Percentiles rank a stretch among this genome's conserved stretches.
Conservation (phyloP, 1,140 invertebrate species). For the Drosophila saltans region DNA sequence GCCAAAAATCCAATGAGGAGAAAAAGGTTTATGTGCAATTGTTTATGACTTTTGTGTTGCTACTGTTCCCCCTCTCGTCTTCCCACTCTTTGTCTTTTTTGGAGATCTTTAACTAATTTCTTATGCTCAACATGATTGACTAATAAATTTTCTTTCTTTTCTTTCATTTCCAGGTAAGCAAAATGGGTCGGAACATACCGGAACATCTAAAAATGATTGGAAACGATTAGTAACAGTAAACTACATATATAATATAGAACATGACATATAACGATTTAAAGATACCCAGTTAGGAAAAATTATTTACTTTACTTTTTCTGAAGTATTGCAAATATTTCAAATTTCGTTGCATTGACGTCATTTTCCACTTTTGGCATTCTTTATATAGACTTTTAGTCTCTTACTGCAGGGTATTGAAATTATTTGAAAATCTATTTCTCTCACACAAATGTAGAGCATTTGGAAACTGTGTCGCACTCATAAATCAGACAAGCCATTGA, state of each 20-base stretch:
- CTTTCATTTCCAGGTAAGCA: conserved; percentile 63
- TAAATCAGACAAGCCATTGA: conserved; percentile 65
- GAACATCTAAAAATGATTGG: conserved; percentile 2
- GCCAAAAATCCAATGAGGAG: conserved; percentile 23
- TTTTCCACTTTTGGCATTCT: too few species aligned
- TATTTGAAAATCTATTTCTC: not conserved
- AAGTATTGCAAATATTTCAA: too few species aligned
- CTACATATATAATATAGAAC: conserved; percentile 3
- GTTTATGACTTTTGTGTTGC: conserved; percentile 52
- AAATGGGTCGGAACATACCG: conserved; percentile 7
- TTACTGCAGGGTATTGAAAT: not conserved
- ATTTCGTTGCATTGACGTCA: too few species aligned
- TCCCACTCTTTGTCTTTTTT: not conserved
- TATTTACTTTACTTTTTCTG: too few species aligned
- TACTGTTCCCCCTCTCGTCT: conserved; percentile 26
- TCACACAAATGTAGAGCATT: conserved; percentile 62
- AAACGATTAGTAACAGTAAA: conserved; percentile 16
- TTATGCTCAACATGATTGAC: conserved; percentile 42
- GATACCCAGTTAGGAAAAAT: too few species aligned
- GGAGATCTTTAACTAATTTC: conserved; percentile 41
- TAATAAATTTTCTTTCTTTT: conserved; percentile 48
- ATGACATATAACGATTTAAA: too few species aligned
- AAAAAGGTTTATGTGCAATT: conserved; percentile 54
- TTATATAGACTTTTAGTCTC: not conserved
- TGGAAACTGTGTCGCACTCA: conserved; percentile 69